Evolutionary conservation across 1,140 invertebrate species (phyloP).

Genomic region (Zaprionus lachaisei): DNA sequence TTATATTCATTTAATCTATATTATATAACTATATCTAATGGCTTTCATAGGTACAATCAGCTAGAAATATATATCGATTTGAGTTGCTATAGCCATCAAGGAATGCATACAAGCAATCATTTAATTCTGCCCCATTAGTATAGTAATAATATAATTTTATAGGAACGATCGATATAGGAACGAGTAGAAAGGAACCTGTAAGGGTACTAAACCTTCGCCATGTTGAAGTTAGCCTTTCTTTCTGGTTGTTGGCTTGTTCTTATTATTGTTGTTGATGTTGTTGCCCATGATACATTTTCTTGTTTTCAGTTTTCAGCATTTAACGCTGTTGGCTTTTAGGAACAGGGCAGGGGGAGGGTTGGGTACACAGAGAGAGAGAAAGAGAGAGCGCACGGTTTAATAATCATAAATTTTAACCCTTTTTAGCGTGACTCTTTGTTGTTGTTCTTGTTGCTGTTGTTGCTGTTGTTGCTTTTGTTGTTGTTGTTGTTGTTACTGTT

Average conservation of each 20-base stretch:
- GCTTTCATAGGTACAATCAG: no score
- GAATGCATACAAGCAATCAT: no score
- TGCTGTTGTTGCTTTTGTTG: conserved; percentile 36
- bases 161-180: no score
- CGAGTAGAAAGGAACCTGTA: no score
- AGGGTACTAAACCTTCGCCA: no score
- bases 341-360: background rate
- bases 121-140: no score
- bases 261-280: background rate
- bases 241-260: background rate
- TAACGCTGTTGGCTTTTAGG: conserved; percentile 37
- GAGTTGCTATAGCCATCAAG: no score
- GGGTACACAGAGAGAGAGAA: background rate
- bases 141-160: no score
- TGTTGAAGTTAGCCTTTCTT: background rate
- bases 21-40: no score
- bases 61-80: no score
- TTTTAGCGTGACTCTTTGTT: conserved; percentile 53
- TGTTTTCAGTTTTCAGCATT: conserved; percentile 39
- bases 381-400: conserved; percentile 54
- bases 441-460: conserved; percentile 28
- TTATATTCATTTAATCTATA: no score
- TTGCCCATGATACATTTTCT: conserved; percentile 2
- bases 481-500: conserved; percentile 29
- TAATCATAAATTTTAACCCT: conserved; percentile 82